Percentiles rank a stretch among this genome's conserved stretches.
Conservation (phyloP, 2,113 vertebrate genomes). For the Gasterosteus nipponicus region DNA sequence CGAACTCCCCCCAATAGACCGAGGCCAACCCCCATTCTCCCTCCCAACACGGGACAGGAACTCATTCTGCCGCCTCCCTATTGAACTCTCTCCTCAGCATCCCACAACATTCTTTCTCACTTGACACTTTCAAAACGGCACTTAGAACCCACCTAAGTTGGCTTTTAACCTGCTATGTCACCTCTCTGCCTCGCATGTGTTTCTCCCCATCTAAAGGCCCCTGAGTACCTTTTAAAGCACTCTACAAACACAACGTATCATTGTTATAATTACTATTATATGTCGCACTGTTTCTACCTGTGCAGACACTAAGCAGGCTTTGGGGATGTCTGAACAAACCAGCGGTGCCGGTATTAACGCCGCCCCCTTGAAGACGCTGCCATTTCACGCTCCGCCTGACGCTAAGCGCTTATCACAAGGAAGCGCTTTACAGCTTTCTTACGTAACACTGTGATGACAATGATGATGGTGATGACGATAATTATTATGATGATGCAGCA, state of each 20-base stretch:
- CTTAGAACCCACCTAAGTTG: too few species aligned
- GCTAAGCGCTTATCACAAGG: not conserved
- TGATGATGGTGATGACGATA: not conserved
- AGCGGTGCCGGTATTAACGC: not conserved
- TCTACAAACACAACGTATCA: not conserved
- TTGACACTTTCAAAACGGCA: too few species aligned
- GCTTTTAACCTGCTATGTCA: too few species aligned
- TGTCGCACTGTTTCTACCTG: not conserved
- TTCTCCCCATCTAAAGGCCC: not conserved
- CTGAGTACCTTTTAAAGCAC: not conserved
- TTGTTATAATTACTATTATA: not conserved
- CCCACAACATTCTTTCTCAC: too few species aligned
- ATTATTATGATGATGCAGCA: slow-evolving; percentile 1
- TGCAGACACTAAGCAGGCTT: not conserved
- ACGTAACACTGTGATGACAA: slow-evolving; percentile 11
- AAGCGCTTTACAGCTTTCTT: slow-evolving; percentile 4
- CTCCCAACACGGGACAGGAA: not conserved
- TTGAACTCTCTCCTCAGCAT: too few species aligned
- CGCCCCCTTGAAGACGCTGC: not conserved
- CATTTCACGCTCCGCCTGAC: not conserved
- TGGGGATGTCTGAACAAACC: not conserved
- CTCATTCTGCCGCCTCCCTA: too few species aligned
- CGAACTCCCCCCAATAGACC: not conserved
- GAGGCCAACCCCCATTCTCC: not conserved
- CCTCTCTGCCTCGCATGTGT: too few species aligned